phyloP scores from a whole-genome alignment of 2,888 invertebrate species.

The Fissipunctia ypsillon region DNA sequence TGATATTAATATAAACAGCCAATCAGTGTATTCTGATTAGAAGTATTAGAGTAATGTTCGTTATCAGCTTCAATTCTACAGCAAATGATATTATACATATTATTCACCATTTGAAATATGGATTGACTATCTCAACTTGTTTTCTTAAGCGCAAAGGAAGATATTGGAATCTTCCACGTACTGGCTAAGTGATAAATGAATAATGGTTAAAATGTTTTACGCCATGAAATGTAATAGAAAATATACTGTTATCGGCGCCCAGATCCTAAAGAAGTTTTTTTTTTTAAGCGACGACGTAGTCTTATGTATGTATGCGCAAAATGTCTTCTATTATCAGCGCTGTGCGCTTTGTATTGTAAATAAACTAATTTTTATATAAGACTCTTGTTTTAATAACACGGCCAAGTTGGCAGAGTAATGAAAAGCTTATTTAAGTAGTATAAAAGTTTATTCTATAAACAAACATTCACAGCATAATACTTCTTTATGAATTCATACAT shows the following conservation, averaged over 20 bases:
- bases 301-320: not conserved
- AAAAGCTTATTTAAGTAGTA: constrained; percentile 25
- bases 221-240: not conserved
- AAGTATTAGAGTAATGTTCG: not conserved
- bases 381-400: constrained; percentile 25
- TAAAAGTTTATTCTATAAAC: constrained; percentile 49
- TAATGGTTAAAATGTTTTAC: not conserved
- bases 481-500: constrained; percentile 20
- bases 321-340: constrained; percentile 43
- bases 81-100: not conserved
- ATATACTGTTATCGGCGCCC: not conserved
- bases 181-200: too few relatives aligned
- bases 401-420: constrained; percentile 7
- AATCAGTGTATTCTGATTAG: not conserved
- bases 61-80: not conserved
- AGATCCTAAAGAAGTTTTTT: not conserved
- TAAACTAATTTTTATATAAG: constrained; percentile 47
- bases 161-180: not conserved
- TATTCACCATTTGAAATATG: not conserved
- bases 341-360: constrained; percentile 51
- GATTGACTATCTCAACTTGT: not conserved
- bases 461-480: constrained; percentile 45
- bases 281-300: not conserved
- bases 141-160: not conserved
- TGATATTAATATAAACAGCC: too few relatives aligned